Evolutionary conservation across 1,140 invertebrate genomes (phyloP), one percentile per base, ranked within the genome.

Genomic region (Bilobella aurantiaca): DNA sequence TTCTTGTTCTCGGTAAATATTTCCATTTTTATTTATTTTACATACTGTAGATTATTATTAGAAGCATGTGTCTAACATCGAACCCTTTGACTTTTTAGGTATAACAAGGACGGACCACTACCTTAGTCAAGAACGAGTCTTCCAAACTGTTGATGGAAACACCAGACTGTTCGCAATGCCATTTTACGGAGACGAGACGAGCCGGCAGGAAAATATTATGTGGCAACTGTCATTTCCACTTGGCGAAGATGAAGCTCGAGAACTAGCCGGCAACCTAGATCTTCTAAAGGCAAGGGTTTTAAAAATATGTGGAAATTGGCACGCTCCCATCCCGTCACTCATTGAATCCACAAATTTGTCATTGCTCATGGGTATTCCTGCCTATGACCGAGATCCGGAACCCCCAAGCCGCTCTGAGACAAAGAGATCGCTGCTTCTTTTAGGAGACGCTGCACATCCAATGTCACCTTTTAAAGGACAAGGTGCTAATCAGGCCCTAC

Each of bases 401-500:
- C 25, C 49, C 3, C 49, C 49, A 16, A 23, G 49, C 23, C 49
- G 25, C 12, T 53, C 37, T 42, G 37, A n/a, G n/a, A 53, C 34
- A 42, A 42, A 8, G 34, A 42, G 34, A 18, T 8, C n/a, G 18
- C 18, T 53, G 3, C 14, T 53, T 53, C 23, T 53, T 18, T 23
- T 53, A 12, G 49, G 49, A 14, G 49, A 53, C 25, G 49, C 49
- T 12, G 49, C 49, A 18, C 49, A 53, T 53, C 49, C 49, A 23
- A 53, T 53, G 49, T 53, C 49, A 5, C 49, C 49, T 5, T 53
- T 53, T 23, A 53, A 53, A 53, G 49, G 49, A 53, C 49, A 53
- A 23, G 49, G 49, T 5, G 49, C 49, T 5, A 53, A 53, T 23
- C 49, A 53, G 25, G 49, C 49, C 3, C 49, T 53, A 53, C 49